Base-by-base conservation (phyloP, 1,140 invertebrate genomes). In the Limonius californicus region DNA sequence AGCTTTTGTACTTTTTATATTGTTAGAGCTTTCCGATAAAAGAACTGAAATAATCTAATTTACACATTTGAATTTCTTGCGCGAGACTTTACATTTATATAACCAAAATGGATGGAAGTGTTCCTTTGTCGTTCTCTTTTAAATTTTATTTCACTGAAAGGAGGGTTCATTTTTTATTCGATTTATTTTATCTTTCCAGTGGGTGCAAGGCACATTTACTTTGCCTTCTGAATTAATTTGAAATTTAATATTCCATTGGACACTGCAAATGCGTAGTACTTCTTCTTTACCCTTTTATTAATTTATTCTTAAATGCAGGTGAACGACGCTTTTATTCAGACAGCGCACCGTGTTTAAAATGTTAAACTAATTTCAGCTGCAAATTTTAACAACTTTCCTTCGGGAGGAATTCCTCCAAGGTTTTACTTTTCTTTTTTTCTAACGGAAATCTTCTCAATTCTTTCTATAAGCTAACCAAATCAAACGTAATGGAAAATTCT, bases 11-110 rank as follows among this genome's bases (percentile, higher is more conserved):
- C 64, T 66, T 68, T 68, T 68, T 64, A 65, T 68, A 70, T 70
- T 68, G 66, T 70, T 70, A 67, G 66, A 63, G 64, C 66, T 68
- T 66, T 70, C 61, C 68, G 66, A 70, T 70, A 66, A 70, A 68
- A 70, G 68, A 70, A 65, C 64, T 64, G 66, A 70, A 70, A 70
- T 70, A 70, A 70, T 70, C 68, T 70, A 70, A 70, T 70, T 70
- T 70, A 68, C 64, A 68, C 67, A 68, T 68, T 68, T 68, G 64
- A 68, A 62, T 62, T 62, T 62, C 60, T 70, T 63, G 54, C 60
- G 62, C 66, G 62, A 67, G 66, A 68, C 62, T 68, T 70, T 66
- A 65, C 69, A 68, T 70, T 70, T 70, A 68, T 66, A 65, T 68
- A 70, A 70, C 68, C 66, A 64, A 70, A 70, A 70, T 68, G 68